phyloP scores from a whole-genome alignment of 2,113 vertebrate genomes.

The Rousettus leschenaultii region DNA sequence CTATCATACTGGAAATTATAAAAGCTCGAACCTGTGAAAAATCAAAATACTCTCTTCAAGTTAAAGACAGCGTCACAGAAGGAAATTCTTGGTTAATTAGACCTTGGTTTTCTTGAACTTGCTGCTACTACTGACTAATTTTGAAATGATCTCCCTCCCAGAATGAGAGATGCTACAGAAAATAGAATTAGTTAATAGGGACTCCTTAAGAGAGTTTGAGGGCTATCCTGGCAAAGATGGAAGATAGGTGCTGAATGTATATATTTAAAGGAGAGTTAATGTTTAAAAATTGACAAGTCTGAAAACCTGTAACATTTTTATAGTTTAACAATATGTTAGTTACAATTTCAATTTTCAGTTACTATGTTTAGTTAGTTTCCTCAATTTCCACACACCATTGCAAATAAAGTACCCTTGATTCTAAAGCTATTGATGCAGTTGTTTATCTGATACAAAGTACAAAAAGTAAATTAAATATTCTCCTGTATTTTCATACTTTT shows the following conservation, averaged over 20 bases:
- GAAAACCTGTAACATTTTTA: neutral
- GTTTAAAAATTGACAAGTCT: neutral
- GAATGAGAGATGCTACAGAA: neutral
- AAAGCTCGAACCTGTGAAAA: constrained; percentile 11
- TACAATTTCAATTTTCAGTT: constrained; percentile 29
- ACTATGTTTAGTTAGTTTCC: neutral
- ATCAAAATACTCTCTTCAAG: neutral
- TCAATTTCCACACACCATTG: neutral
- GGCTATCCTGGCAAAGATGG: neutral
- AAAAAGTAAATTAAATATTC: neutral
- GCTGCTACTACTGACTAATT: neutral
- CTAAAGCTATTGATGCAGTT: neutral
- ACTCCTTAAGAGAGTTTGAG: neutral
- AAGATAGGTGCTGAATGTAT: neutral
- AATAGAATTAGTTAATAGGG: neutral
- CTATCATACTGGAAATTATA: neutral
- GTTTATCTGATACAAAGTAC: neutral
- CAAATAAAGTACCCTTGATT: neutral
- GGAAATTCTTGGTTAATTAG: neutral
- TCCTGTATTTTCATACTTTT: neutral
- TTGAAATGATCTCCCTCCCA: neutral
- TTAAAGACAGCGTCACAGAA: neutral
- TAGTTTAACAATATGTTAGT: neutral
- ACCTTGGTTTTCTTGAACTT: neutral
- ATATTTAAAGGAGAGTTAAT: neutral